Evolutionary conservation across 2,113 vertebrate genomes (phyloP).

Genomic region (Sinocyclocheilus maitianheensis): DNA sequence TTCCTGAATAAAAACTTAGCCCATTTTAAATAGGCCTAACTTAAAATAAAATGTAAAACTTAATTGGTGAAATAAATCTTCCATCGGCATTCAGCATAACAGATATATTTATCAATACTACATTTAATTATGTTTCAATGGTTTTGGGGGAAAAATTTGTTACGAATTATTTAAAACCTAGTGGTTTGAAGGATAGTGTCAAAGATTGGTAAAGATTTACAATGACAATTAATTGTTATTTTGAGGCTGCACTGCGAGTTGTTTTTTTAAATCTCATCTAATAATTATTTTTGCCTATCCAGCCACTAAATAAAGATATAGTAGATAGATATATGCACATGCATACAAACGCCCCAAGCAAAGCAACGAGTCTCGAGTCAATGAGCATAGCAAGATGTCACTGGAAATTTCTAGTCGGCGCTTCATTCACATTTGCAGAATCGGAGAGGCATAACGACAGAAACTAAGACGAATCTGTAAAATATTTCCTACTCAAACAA

Average conservation of each 20-base stretch:
- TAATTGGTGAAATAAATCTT: too few species aligned
- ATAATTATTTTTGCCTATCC: neutral
- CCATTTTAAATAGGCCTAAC: too few species aligned
- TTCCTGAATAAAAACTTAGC: too few species aligned
- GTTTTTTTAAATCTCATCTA: neutral
- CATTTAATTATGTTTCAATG: too few species aligned
- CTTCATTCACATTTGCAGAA: neutral
- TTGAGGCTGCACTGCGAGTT: neutral
- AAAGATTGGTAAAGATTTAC: neutral
- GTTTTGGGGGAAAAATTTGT: too few species aligned
- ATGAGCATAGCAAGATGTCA: neutral
- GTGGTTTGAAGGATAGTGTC: neutral
- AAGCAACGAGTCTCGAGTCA: neutral
- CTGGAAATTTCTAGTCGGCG: constrained; percentile 22
- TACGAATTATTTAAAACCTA: too few species aligned
- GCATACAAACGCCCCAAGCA: neutral
- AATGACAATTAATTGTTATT: neutral
- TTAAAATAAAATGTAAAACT: too few species aligned
- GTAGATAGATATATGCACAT: neutral
- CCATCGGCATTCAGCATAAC: too few species aligned
- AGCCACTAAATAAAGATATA: too few species aligned
- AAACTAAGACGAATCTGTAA: neutral
- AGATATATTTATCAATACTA: too few species aligned
- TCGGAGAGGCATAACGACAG: neutral
- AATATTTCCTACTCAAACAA: neutral